These are phyloP conservation scores for Gnatocerus cornutus DNA, from an alignment of 2,888 invertebrate species.

Conservation along the genomic window DNA sequence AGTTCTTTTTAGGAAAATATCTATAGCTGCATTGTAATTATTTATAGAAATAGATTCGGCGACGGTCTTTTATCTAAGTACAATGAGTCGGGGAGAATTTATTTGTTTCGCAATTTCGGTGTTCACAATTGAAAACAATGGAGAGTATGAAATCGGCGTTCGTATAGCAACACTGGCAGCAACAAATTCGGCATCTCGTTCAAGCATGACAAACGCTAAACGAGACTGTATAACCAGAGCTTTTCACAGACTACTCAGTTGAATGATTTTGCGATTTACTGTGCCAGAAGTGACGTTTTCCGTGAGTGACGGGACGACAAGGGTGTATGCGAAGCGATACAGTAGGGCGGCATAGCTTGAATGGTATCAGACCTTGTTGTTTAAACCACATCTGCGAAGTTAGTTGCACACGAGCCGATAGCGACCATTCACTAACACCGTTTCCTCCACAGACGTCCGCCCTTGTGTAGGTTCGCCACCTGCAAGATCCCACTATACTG, in stretches of 20 bases:
- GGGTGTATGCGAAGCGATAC: slow-evolving; percentile 60
- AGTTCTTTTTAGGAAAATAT: slow-evolving; percentile 55
- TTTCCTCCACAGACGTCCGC: slow-evolving; percentile 40
- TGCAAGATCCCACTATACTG: slow-evolving; percentile 41
- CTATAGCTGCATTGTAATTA: slow-evolving; percentile 37
- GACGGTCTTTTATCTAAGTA: slow-evolving; percentile 35
- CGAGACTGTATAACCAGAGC: slow-evolving; percentile 65
- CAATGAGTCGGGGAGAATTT: slow-evolving; percentile 45
- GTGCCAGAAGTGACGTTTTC: slow-evolving; percentile 63
- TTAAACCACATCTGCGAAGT: slow-evolving; percentile 67
- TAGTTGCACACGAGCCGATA: slow-evolving; percentile 63
- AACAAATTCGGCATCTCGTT: slow-evolving; percentile 59
- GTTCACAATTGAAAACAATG: slow-evolving; percentile 52
- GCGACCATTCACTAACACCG: slow-evolving; percentile 52
- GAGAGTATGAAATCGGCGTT: slow-evolving; percentile 50
- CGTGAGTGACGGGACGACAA: slow-evolving; percentile 65
- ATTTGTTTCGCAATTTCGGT: slow-evolving; percentile 49
- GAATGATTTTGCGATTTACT: slow-evolving; percentile 62
- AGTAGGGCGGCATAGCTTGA: slow-evolving; percentile 59
- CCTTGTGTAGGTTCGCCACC: slow-evolving; percentile 39
- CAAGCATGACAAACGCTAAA: slow-evolving; percentile 61
- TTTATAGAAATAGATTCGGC: slow-evolving; percentile 35
- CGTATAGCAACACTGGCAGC: slow-evolving; percentile 49
- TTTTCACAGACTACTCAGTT: slow-evolving; percentile 67
- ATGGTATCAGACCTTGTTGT: slow-evolving; percentile 66